phyloP scores from a whole-genome alignment of 2,888 invertebrate species.

The Apoderus coryli region DNA sequence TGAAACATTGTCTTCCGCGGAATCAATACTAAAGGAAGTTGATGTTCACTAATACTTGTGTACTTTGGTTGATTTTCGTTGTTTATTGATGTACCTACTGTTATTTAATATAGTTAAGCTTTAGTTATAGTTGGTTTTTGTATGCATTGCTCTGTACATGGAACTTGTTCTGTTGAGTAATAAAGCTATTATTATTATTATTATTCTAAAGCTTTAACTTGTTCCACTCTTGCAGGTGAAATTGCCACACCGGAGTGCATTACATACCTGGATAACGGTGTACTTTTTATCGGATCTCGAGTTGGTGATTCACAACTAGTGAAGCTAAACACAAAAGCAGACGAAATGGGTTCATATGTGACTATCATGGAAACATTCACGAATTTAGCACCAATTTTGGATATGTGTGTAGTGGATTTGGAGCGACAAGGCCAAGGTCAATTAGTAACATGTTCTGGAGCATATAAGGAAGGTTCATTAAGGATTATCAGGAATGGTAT shows the following conservation, averaged over 20 bases:
- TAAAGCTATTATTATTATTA: too few relatives aligned
- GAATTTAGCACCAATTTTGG: conserved; percentile 93
- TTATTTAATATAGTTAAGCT: too few relatives aligned
- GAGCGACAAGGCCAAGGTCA: conserved; percentile 96
- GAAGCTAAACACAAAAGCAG: conserved; percentile 68
- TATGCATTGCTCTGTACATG: too few relatives aligned
- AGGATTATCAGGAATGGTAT: conserved; percentile 97
- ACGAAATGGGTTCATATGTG: conserved; percentile 80
- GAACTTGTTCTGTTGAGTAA: too few relatives aligned
- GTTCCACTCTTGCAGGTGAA: conserved; percentile 58
- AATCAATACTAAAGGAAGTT: too few relatives aligned
- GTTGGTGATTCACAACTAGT: conserved; percentile 94
- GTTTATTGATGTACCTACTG: too few relatives aligned
- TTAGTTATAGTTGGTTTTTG: too few relatives aligned
- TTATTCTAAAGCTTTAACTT: too few relatives aligned
- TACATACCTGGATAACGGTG: conserved; percentile 96
- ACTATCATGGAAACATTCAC: conserved; percentile 93
- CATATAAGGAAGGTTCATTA: conserved; percentile 93
- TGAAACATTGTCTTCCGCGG: too few relatives aligned
- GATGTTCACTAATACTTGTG: too few relatives aligned
- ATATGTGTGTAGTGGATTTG: conserved; percentile 94
- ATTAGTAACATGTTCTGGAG: conserved; percentile 94
- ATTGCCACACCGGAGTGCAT: conserved; percentile 93
- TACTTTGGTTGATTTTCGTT: too few relatives aligned
- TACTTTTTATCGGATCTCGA: conserved; percentile 90